Conservation (phyloP, 2,797 vertebrate genomes). For the Channallabes apus region DNA sequence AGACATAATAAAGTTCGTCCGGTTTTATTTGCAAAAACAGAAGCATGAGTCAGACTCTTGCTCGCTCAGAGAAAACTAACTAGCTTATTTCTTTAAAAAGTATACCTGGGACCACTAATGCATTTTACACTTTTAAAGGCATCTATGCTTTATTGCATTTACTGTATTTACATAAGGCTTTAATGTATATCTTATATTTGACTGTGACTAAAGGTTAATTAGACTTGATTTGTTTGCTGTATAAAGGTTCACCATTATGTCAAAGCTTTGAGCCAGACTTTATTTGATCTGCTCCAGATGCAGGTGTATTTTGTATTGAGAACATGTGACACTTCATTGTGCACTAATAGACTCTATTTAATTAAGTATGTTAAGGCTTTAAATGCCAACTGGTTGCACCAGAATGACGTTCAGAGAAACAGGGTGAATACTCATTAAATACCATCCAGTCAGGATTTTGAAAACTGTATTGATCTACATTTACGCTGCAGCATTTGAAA, state of each 20-base stretch:
- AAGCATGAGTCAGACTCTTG: no score
- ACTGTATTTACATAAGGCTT: no score
- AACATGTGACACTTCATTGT: neutral
- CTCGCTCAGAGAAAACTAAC: no score
- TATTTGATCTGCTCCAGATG: neutral
- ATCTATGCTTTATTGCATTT: no score
- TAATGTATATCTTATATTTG: neutral
- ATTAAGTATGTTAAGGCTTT: neutral
- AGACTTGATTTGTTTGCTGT: neutral
- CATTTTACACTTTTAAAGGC: no score
- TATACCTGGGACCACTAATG: no score
- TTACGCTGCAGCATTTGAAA: no score
- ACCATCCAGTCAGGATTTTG: neutral
- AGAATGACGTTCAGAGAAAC: neutral
- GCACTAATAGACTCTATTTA: neutral
- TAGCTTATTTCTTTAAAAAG: no score
- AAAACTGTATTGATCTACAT: neutral
- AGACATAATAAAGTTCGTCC: no score
- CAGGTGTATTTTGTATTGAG: neutral
- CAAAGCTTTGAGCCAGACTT: neutral
- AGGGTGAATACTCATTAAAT: neutral
- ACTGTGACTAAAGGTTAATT: neutral
- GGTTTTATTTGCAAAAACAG: no score
- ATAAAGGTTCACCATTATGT: neutral
- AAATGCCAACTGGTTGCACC: neutral